Evolutionary conservation across 1,140 invertebrate species (phyloP).

Genomic region (Cherax destructor): DNA sequence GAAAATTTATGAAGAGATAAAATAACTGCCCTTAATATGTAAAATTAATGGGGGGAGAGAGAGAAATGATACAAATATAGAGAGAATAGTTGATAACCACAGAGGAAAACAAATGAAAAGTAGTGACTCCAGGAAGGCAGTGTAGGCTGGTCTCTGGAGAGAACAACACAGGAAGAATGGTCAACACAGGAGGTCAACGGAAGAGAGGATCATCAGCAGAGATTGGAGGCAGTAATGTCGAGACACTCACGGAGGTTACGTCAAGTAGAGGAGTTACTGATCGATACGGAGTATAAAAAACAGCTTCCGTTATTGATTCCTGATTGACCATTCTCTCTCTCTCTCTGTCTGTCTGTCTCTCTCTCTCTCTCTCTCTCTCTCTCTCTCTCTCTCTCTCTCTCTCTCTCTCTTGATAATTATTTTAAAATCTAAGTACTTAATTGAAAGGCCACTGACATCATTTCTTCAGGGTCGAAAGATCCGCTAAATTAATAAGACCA

Average conservation of each 20-base stretch:
- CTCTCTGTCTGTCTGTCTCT: background rate
- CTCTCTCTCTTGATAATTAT: too few species aligned
- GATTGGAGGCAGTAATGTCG: background rate
- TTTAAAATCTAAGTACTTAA: too few species aligned
- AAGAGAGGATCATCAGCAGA: background rate
- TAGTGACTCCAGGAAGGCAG: background rate
- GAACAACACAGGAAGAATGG: background rate
- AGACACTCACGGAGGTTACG: background rate
- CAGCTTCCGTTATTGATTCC: background rate
- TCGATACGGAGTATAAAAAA: background rate
- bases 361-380: conserved; percentile 30
- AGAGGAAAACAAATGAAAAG: background rate
- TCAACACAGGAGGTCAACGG: too few species aligned
- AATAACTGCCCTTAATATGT: too few species aligned
- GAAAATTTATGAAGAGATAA: too few species aligned
- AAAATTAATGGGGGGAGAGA: too few species aligned
- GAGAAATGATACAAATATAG: too few species aligned
- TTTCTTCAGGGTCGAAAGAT: too few species aligned
- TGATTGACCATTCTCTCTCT: background rate
- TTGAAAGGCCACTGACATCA: too few species aligned
- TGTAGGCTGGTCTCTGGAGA: background rate
- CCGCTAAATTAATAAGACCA: too few species aligned
- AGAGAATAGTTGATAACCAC: background rate
- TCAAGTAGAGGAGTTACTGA: background rate
- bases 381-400: conserved; percentile 27